Evolutionary conservation across 2,797 vertebrate genomes (phyloP).

Genomic region (Tangara arthus): DNA sequence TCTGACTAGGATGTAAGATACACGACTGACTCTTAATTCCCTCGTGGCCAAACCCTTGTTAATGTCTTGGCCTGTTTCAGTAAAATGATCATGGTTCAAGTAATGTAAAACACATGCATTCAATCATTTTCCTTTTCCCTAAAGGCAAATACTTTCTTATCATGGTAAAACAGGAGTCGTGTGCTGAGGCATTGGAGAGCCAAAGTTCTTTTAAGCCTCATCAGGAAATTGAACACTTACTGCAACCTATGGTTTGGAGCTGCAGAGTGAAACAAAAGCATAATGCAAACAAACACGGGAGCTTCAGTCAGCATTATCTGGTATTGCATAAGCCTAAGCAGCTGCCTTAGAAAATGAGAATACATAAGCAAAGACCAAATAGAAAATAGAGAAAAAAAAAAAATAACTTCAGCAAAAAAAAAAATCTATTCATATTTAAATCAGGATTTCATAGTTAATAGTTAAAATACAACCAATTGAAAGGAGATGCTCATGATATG

Average conservation of each 20-base stretch:
- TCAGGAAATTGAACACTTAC: conserved; percentile 70
- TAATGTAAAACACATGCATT: conserved; percentile 75
- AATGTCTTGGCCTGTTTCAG: conserved; percentile 76
- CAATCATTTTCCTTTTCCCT: conserved; percentile 75
- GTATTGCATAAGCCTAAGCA: conserved; percentile 4
- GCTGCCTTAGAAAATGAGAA: conserved; percentile 21
- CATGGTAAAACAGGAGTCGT: conserved; percentile 71
- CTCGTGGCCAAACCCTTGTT: conserved; percentile 71
- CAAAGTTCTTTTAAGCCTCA: conserved; percentile 67
- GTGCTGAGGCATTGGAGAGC: conserved; percentile 51
- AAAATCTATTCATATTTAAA: conserved; percentile 21
- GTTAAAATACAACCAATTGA: not conserved
- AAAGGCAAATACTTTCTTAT: conserved; percentile 75
- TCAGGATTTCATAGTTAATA: not conserved
- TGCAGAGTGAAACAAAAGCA: conserved; percentile 44
- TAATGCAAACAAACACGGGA: conserved; percentile 33
- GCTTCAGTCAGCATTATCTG: conserved; percentile 31
- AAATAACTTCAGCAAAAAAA: not conserved
- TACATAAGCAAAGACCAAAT: not conserved
- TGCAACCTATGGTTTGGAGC: conserved; percentile 46
- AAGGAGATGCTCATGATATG: not conserved
- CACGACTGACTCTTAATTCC: conserved; percentile 68
- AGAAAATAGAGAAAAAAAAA: not conserved
- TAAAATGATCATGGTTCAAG: conserved; percentile 77
- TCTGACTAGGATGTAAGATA: conserved; percentile 55